Evolutionary conservation across 2,113 vertebrate genomes (phyloP).

Genomic region (Thomomys bottae): DNA sequence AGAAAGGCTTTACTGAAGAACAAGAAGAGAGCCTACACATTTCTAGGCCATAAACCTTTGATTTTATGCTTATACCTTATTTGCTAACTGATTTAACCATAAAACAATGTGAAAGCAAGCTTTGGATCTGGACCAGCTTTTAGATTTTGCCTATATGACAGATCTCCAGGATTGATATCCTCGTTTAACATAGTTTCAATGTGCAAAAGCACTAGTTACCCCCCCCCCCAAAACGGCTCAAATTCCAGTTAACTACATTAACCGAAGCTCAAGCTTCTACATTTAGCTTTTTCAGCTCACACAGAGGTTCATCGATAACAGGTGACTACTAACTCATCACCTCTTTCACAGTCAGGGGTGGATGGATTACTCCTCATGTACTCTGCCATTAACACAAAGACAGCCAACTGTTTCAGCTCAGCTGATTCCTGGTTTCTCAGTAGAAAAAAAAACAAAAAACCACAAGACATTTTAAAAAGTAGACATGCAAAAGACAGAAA

Average conservation of each 20-base stretch:
- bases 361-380: background rate
- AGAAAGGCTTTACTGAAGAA: background rate
- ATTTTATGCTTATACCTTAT: constrained; percentile 12
- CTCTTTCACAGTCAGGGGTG: constrained; percentile 17
- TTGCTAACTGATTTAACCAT: background rate
- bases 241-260: constrained; percentile 7
- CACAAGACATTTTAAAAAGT: constrained; percentile 21
- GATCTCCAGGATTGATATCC: background rate
- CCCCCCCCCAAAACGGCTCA: background rate
- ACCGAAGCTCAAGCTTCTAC: background rate
- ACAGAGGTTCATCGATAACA: background rate
- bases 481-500: constrained; percentile 5
- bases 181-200: background rate
- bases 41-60: constrained; percentile 2
- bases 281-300: background rate
- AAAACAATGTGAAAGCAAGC: constrained; percentile 23
- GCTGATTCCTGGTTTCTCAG: background rate
- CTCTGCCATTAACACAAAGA: background rate
- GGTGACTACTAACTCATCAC: background rate
- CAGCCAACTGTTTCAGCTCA: background rate
- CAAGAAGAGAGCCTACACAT: background rate
- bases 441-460: background rate
- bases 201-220: background rate
- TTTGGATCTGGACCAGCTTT: background rate
- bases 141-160: background rate